Evolutionary conservation across 2,113 vertebrate species (phyloP).

Genomic region (Rhineura floridana): DNA sequence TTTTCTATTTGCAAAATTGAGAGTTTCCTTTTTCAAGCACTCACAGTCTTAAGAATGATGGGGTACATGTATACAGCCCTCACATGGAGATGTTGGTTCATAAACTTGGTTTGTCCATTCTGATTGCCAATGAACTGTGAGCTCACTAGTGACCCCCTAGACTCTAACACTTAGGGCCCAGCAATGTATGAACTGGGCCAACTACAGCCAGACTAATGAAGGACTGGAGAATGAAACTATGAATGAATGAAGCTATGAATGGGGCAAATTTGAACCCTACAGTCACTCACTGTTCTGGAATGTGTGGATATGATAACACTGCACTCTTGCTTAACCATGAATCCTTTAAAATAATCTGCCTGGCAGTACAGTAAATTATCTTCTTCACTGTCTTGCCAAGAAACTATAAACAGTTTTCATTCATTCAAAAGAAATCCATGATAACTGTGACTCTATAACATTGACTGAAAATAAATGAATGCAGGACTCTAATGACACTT

Average conservation of each 20-base stretch:
- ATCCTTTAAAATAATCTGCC: conserved; percentile 24
- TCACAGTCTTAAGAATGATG: not conserved
- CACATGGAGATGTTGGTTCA: not conserved
- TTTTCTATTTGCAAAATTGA: not conserved
- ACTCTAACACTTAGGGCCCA: not conserved
- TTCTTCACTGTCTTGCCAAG: conserved; percentile 33
- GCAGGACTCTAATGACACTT: conserved; percentile 41
- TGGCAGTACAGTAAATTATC: conserved; percentile 29
- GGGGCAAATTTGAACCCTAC: not conserved
- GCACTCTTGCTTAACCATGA: not conserved
- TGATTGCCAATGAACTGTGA: not conserved
- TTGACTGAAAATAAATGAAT: not conserved
- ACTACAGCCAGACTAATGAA: not conserved
- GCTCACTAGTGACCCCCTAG: not conserved
- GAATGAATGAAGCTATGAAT: too few relatives aligned
- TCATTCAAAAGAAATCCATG: not conserved
- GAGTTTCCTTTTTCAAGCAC: not conserved
- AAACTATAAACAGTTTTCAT: conserved; percentile 28
- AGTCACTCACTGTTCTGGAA: not conserved
- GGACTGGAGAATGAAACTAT: not conserved
- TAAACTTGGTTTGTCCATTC: not conserved
- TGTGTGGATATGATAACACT: not conserved
- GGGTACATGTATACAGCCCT: not conserved
- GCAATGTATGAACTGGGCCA: not conserved
- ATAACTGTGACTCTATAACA: not conserved